Evolutionary conservation across 2,888 invertebrate species (phyloP).

Genomic region (Meiosimyza platycephala): DNA sequence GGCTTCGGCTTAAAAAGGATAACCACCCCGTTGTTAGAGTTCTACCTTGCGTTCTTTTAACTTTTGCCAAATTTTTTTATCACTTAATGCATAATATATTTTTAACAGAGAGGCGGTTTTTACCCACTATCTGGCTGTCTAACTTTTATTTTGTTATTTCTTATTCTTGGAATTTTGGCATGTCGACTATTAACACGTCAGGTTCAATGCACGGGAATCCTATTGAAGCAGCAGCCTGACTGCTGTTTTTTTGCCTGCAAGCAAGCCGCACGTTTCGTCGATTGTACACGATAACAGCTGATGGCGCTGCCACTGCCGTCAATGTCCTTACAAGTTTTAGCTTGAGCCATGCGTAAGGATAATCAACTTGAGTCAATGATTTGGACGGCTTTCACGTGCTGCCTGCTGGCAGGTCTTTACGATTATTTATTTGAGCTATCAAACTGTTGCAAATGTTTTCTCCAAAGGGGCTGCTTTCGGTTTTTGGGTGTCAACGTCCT

Average conservation of each 20-base stretch:
- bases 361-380: conserved; percentile 44
- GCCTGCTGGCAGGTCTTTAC: conserved; percentile 37
- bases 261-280: neutral
- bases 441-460: conserved; percentile 25
- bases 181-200: conserved; percentile 25
- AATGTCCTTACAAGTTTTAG: neutral
- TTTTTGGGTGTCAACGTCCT: conserved; percentile 62
- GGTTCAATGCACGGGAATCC: conserved; percentile 22
- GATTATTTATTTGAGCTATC: conserved; percentile 44
- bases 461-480: conserved; percentile 45
- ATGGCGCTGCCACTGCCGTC: neutral
- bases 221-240: conserved; percentile 4
- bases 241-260: conserved; percentile 1
- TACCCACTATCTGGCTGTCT: neutral
- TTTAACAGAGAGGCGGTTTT: too few relatives aligned
- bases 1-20: too few relatives aligned
- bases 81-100: too few relatives aligned
- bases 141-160: conserved; percentile 1
- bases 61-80: too few relatives aligned
- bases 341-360: conserved; percentile 26
- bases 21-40: too few relatives aligned
- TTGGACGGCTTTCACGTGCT: conserved; percentile 9
- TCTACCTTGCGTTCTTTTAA: too few relatives aligned
- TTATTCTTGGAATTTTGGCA: neutral
- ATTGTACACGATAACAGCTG: conserved; percentile 13